Conservation (phyloP, 2,113 vertebrate genomes). For the Cryptomyrus ogoouensis region DNA sequence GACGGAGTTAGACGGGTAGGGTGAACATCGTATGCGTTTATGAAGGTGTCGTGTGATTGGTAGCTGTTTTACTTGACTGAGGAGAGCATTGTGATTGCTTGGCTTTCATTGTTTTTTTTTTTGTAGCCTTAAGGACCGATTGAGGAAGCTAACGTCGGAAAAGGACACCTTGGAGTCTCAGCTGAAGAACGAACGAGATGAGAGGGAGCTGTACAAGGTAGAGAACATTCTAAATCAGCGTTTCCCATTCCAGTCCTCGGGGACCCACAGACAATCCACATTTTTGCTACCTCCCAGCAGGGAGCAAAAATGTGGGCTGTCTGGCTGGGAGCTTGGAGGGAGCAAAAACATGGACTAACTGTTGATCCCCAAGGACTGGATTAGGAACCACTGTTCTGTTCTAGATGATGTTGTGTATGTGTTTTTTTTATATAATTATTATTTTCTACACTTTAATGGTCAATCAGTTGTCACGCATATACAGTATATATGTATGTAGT, state of each 20-base stretch:
- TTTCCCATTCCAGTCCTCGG: background rate
- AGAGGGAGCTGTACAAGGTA: slow-evolving; percentile 93
- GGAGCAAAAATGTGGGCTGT: background rate
- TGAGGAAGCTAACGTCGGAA: slow-evolving; percentile 79
- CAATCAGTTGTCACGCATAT: background rate
- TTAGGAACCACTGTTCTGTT: background rate
- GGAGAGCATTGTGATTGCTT: background rate
- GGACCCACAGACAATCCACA: background rate
- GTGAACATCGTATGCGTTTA: too few species aligned
- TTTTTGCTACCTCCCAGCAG: too few species aligned
- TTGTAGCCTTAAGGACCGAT: slow-evolving; percentile 78
- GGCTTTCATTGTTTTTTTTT: background rate
- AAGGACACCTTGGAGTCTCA: slow-evolving; percentile 80
- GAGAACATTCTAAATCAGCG: background rate
- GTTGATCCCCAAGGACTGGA: too few species aligned
- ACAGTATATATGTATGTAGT: background rate
- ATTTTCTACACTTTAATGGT: background rate
- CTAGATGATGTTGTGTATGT: background rate
- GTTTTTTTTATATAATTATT: background rate
- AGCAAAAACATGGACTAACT: background rate
- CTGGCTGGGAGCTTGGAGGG: too few species aligned
- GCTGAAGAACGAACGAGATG: slow-evolving; percentile 91
- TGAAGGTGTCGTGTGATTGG: background rate
- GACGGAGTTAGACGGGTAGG: slow-evolving; percentile 88
- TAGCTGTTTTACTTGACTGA: too few species aligned